These are phyloP conservation scores for Dryocosmus kuriphilus DNA, from an alignment of 2,888 invertebrate genomes.

Conservation along the genomic window DNA sequence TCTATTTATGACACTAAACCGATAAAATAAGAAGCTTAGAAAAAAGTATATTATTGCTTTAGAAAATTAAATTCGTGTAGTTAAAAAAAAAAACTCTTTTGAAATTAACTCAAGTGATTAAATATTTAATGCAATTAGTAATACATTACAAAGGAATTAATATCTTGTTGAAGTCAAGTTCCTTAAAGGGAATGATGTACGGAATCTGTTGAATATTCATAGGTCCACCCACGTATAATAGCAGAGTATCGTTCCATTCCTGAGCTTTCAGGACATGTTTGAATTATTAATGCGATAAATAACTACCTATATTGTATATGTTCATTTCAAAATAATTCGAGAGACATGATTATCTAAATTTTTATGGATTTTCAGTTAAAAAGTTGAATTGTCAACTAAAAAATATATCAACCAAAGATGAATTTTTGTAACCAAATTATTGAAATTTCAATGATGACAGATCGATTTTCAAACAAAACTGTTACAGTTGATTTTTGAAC, in stretches of 20 bases:
- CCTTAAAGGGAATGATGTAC: constrained; percentile 1
- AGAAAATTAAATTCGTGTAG: too few relatives aligned
- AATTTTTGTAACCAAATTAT: too few relatives aligned
- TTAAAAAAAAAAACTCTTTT: too few relatives aligned
- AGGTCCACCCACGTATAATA: neutral
- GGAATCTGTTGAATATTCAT: constrained; percentile 1
- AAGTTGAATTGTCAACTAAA: too few relatives aligned
- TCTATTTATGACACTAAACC: neutral
- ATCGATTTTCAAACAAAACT: too few relatives aligned
- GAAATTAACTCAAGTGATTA: neutral
- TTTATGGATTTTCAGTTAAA: too few relatives aligned
- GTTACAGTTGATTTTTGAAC: too few relatives aligned
- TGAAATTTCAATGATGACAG: too few relatives aligned
- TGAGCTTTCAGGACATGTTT: neutral
- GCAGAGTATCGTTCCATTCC: neutral
- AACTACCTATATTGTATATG: neutral
- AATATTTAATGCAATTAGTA: neutral
- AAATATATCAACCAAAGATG: too few relatives aligned
- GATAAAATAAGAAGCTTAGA: neutral
- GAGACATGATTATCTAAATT: too few relatives aligned
- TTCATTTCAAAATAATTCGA: too few relatives aligned
- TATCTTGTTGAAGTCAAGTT: neutral
- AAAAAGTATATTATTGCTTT: neutral
- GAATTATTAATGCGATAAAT: neutral
- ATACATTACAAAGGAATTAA: neutral